phyloP scores from a whole-genome alignment of 2,888 invertebrate genomes.

The Lysandra bellargus region DNA sequence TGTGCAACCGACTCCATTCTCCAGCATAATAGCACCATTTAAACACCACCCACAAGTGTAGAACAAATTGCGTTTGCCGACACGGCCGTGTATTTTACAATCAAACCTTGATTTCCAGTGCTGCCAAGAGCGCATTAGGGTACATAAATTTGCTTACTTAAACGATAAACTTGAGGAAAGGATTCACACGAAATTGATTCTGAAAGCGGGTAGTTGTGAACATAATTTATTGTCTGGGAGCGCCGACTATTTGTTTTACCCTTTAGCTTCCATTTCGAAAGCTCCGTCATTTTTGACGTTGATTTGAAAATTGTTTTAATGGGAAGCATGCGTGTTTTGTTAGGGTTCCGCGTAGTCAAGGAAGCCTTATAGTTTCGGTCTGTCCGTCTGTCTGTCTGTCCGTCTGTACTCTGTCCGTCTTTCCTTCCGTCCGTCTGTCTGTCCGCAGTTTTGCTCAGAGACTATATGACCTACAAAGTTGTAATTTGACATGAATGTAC shows the following conservation, averaged over 20 bases:
- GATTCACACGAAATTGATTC: constrained; percentile 61
- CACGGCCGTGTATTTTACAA: constrained; percentile 72
- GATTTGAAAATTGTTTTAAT: constrained; percentile 19
- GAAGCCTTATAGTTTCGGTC: too few relatives aligned
- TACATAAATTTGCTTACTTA: constrained; percentile 71
- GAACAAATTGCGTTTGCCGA: constrained; percentile 74
- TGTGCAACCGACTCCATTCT: constrained; percentile 68
- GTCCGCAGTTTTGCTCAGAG: too few relatives aligned
- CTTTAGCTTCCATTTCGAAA: constrained; percentile 40
- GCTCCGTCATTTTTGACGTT: constrained; percentile 20
- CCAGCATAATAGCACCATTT: constrained; percentile 71
- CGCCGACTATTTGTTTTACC: constrained; percentile 43
- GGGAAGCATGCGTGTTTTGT: neutral
- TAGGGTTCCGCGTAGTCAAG: too few relatives aligned
- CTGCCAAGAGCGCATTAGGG: constrained; percentile 71
- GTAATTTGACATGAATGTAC: too few relatives aligned
- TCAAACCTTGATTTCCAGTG: constrained; percentile 75
- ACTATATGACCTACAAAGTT: too few relatives aligned
- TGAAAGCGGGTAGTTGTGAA: constrained; percentile 58
- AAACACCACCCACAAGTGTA: constrained; percentile 75
- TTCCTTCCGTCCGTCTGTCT: too few relatives aligned
- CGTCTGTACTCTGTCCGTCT: too few relatives aligned
- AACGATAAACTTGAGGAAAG: constrained; percentile 66
- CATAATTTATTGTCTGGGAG: constrained; percentile 58
- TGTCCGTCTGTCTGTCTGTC: too few relatives aligned